A percentile compares a stretch with the other conserved stretches of the same genome.
Conservation (phyloP, 1,140 invertebrate genomes). For the Hypothenemus hampei region DNA sequence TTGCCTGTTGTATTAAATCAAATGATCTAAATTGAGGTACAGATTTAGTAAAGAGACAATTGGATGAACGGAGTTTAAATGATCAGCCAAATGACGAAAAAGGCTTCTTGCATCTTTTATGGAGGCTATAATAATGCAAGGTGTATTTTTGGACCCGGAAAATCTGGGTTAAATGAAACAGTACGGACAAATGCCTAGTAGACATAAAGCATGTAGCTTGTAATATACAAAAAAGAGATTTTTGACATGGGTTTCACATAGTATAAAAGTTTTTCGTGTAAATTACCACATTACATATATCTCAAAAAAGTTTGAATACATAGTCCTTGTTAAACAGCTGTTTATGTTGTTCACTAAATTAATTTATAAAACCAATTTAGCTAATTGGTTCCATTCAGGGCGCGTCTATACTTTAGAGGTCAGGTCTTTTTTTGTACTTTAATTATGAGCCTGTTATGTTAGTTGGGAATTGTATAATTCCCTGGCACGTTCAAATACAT, state of each 20-base stretch:
- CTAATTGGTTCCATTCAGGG: slow-evolving; percentile 5
- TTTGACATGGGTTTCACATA: too few relatives aligned
- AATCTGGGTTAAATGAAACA: background rate
- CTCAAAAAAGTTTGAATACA: slow-evolving; percentile 1
- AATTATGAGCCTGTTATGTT: too few relatives aligned
- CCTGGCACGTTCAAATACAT: too few relatives aligned
- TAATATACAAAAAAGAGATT: background rate
- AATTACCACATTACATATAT: too few relatives aligned
- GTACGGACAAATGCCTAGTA: background rate
- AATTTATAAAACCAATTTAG: slow-evolving; percentile 14
- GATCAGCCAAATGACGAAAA: background rate
- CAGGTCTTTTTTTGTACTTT: too few relatives aligned
- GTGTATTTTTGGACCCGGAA: slow-evolving; percentile 5
- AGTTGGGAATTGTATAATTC: too few relatives aligned
- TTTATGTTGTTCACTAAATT: background rate
- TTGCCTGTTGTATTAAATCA: too few relatives aligned
- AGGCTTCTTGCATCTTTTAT: too few relatives aligned
- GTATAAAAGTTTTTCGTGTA: too few relatives aligned
- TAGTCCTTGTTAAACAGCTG: background rate
- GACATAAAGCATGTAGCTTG: too few relatives aligned
- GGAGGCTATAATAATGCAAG: background rate
- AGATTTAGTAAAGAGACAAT: slow-evolving; percentile 9
- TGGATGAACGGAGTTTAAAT: slow-evolving; percentile 9
- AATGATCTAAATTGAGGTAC: slow-evolving; percentile 6
- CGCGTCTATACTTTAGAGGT: slow-evolving; percentile 1